Percentiles rank a stretch among this genome's conserved stretches.
Conservation (phyloP, 2,113 vertebrate species). For the Pseudopodoces humilis region DNA sequence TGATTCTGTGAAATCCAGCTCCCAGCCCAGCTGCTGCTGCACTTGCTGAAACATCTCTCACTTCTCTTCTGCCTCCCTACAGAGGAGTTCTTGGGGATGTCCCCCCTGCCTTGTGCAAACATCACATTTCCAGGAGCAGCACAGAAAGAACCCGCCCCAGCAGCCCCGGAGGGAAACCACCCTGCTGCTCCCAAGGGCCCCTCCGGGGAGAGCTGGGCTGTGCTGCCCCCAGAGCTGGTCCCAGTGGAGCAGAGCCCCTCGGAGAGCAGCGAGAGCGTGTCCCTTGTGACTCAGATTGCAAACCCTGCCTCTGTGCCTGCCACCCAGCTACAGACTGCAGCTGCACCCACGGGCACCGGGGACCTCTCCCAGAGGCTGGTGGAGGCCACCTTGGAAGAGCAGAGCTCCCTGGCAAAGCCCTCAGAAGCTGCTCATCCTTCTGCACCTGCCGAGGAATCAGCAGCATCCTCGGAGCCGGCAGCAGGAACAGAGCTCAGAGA, state of each 20-base stretch:
- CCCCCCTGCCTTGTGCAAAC: conserved; percentile 71
- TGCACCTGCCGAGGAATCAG: not conserved
- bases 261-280: conserved; percentile 90
- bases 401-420: conserved; percentile 40
- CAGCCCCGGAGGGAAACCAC: conserved; percentile 18
- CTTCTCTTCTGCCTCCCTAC: conserved; percentile 32
- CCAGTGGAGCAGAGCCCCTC: conserved; percentile 80
- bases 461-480: not conserved
- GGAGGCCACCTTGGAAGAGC: conserved; percentile 70
- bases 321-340: conserved; percentile 41
- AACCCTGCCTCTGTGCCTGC: conserved; percentile 61
- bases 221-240: not conserved
- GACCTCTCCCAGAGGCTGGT: conserved; percentile 63
- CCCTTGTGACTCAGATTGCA: conserved; percentile 88
- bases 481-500: not conserved
- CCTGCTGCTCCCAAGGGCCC: not conserved
- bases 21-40: not conserved
- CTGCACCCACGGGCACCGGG: not conserved
- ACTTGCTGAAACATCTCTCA: not conserved
- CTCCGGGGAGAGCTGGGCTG: conserved; percentile 40
- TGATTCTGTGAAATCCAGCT: not conserved
- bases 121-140: conserved; percentile 68
- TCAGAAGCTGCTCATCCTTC: conserved; percentile 39
- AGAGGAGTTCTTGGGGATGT: conserved; percentile 86
- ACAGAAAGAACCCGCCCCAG: conserved; percentile 14